These are phyloP conservation scores for Lichenostomus cassidix DNA, from an alignment of 2,113 vertebrate species.

Conservation along the genomic window DNA sequence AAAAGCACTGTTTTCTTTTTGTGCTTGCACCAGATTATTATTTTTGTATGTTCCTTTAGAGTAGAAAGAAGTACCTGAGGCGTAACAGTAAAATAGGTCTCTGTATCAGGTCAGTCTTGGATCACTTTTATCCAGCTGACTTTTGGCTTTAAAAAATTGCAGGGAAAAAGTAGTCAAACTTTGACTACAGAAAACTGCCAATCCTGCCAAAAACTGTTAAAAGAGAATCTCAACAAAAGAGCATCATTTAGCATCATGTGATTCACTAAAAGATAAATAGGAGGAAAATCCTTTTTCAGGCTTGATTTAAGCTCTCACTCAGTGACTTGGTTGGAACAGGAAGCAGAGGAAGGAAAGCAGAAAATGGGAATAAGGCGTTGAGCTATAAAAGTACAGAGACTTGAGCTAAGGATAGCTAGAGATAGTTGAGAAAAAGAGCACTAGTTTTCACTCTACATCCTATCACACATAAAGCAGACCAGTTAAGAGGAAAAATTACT, in stretches of 20 bases:
- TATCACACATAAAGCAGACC: not conserved
- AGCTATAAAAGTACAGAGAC: not conserved
- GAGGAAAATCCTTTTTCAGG: not conserved
- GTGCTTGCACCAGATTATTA: constrained; percentile 52
- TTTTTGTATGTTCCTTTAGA: constrained; percentile 59
- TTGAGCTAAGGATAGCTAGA: not conserved
- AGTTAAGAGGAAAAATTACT: not conserved
- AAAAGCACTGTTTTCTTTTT: constrained; percentile 28
- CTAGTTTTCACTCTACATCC: not conserved
- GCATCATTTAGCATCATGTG: constrained; percentile 45
- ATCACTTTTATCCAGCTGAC: constrained; percentile 32
- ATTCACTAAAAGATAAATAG: constrained; percentile 55
- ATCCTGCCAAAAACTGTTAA: constrained; percentile 45
- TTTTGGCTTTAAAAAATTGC: not conserved
- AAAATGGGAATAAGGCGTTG: not conserved
- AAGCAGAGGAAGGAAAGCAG: not conserved
- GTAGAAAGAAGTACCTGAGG: constrained; percentile 62
- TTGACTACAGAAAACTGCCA: constrained; percentile 53
- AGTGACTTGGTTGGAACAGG: not conserved
- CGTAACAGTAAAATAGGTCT: constrained; percentile 63
- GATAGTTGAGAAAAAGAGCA: constrained; percentile 19
- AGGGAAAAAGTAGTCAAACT: constrained; percentile 10
- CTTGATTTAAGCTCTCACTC: not conserved
- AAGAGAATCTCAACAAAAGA: constrained; percentile 46
- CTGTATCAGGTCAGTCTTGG: constrained; percentile 52